Evolutionary conservation across 2,888 invertebrate species (phyloP), one percentile per base, ranked within the genome.

Genomic region (Synanthedon formicaeformis): DNA sequence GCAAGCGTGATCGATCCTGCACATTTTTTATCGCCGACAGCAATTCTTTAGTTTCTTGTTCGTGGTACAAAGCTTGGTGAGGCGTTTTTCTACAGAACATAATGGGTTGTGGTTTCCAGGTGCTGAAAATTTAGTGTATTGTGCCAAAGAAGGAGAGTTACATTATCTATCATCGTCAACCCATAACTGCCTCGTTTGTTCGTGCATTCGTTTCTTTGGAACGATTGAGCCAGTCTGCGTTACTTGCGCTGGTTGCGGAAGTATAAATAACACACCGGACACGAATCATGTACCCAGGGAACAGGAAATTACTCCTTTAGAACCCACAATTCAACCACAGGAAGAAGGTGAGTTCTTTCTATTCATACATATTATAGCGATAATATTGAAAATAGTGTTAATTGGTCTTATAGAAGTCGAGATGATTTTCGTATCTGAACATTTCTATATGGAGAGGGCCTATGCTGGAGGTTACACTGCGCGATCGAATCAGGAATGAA

Each of bases 101-200:
- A 34, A 34, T 34, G 34, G 6, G 40, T 64, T 64, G n/a, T 41
- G 5, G 50, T 52, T 51, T 10, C 14, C 56, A 81, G 81, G 75
- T 45, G 67, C 60, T 13, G 65, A 66, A 52, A 61, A 66, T 16
- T 40, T 18, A 49, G 53, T 75, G 10, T 51, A 53, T 6, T 84
- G 83, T 54, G 50, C 56, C 8, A 65, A 60, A 53, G 67, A 66
- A 54, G 75, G 77, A 1, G 79, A 84, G 52, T 57, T 83, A 16
- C 67, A 78, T 57, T 69, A 73, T 51, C 55, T 72, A 18, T 73
- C 71, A 73, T 63, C 71, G 0, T 41, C 58, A 1, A 55, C 53
- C 2, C 57, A 62, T 12, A 60, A 73, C 2, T 85, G 84, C 56
- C 53, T 78, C 18, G 66, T 83, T 2, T 85, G 84, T 60, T 69